Conservation (phyloP, 2,888 invertebrate genomes). For the Biston stratarius region DNA sequence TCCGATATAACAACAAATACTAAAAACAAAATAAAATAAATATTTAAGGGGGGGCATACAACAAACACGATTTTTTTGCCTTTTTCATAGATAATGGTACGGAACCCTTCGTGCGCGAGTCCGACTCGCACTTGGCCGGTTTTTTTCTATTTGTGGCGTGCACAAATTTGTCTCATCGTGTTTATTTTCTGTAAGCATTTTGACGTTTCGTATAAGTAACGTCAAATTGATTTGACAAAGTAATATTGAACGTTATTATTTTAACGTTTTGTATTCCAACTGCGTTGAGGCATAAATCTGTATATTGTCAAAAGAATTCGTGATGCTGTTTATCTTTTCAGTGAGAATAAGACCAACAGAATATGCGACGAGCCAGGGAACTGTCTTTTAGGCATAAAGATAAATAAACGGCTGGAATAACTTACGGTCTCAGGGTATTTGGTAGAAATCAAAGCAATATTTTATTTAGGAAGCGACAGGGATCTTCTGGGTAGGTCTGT, state of each 20-base stretch:
- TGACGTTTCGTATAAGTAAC: too few relatives aligned
- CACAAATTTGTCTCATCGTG: too few relatives aligned
- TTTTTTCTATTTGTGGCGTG: too few relatives aligned
- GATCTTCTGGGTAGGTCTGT: neutral
- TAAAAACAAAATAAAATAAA: too few relatives aligned
- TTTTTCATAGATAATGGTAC: too few relatives aligned
- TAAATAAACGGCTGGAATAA: conserved; percentile 28
- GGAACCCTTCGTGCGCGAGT: too few relatives aligned
- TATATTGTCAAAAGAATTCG: conserved; percentile 27
- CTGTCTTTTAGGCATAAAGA: conserved; percentile 20
- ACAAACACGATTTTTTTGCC: too few relatives aligned
- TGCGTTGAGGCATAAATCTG: conserved; percentile 20
- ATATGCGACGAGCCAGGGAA: conserved; percentile 22
- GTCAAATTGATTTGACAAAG: too few relatives aligned
- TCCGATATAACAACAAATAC: too few relatives aligned
- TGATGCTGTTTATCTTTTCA: conserved; percentile 23
- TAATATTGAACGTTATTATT: neutral
- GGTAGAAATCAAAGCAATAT: conserved; percentile 15
- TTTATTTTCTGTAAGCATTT: too few relatives aligned
- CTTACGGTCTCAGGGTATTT: conserved; percentile 21
- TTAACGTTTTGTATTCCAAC: conserved; percentile 15
- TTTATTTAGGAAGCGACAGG: conserved; percentile 9
- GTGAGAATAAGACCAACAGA: conserved; percentile 27
- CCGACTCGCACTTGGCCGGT: too few relatives aligned
- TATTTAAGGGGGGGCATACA: too few relatives aligned